phyloP scores from a whole-genome alignment of 2,797 vertebrate species.

The Labeo calbasu region DNA sequence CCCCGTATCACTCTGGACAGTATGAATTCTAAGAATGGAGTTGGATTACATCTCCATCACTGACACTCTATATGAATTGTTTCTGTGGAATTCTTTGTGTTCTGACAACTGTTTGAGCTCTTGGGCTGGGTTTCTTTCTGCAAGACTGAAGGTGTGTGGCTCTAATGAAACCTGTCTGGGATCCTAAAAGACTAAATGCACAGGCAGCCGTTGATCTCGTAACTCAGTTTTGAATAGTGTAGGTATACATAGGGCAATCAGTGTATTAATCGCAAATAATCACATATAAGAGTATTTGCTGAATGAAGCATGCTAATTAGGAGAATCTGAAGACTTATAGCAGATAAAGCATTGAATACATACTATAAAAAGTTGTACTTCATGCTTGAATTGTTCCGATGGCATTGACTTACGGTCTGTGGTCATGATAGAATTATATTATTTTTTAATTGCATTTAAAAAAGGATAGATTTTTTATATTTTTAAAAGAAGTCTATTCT shows the following conservation, averaged over 20 bases:
- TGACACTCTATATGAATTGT: slow-evolving; percentile 84
- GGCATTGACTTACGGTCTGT: not conserved
- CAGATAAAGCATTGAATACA: not conserved
- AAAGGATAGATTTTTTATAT: not conserved
- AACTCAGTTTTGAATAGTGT: not conserved
- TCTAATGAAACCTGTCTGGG: slow-evolving; percentile 69
- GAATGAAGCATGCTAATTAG: not conserved
- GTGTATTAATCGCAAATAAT: not conserved
- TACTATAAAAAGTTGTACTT: not conserved
- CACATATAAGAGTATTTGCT: not conserved
- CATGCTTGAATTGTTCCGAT: not conserved
- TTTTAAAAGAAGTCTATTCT: too few relatives aligned
- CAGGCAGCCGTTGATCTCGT: not conserved
- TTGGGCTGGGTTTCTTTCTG: slow-evolving; percentile 69
- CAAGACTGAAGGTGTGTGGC: slow-evolving; percentile 74
- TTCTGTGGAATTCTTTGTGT: slow-evolving; percentile 85
- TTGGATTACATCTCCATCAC: slow-evolving; percentile 86
- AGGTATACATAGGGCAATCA: not conserved
- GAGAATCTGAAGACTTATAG: not conserved
- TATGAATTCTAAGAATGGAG: slow-evolving; percentile 84
- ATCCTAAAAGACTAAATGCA: slow-evolving; percentile 71
- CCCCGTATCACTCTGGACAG: slow-evolving; percentile 80
- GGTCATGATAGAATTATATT: not conserved
- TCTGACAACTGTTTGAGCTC: slow-evolving; percentile 84
- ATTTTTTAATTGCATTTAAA: not conserved